phyloP scores from a whole-genome alignment of 2,888 invertebrate species.

The Dryocosmus kuriphilus region DNA sequence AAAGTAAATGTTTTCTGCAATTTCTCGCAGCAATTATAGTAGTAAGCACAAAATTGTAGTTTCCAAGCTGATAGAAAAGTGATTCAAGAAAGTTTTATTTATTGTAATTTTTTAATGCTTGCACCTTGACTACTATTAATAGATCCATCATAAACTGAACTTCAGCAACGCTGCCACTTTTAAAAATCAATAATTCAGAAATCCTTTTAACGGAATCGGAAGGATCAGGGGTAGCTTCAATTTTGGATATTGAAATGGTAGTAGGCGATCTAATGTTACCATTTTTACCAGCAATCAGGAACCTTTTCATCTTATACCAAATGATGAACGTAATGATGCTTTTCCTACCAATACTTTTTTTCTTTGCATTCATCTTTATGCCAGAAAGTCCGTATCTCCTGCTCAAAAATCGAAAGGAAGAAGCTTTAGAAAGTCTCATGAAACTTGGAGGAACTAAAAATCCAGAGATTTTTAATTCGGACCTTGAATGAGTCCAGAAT shows the following conservation, averaged over 20 bases:
- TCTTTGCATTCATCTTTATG: constrained; percentile 81
- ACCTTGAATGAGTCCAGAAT: not conserved
- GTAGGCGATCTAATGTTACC: constrained; percentile 66
- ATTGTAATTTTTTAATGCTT: not conserved
- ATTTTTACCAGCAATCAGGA: constrained; percentile 69
- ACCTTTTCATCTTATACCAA: constrained; percentile 78
- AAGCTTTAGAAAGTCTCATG: constrained; percentile 80
- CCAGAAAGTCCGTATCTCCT: constrained; percentile 84
- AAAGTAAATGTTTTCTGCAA: not conserved
- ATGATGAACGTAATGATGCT: constrained; percentile 79
- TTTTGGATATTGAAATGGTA: constrained; percentile 68
- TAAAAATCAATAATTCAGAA: constrained; percentile 61
- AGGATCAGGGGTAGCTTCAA: constrained; percentile 70
- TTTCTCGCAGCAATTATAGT: not conserved
- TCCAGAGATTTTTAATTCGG: constrained; percentile 71
- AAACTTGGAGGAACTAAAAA: constrained; percentile 78
- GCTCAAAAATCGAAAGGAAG: constrained; percentile 78
- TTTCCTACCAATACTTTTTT: constrained; percentile 80
- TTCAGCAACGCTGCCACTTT: constrained; percentile 68
- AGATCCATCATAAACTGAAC: constrained; percentile 60
- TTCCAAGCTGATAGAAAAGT: not conserved
- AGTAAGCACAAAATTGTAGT: not conserved
- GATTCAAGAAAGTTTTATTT: not conserved
- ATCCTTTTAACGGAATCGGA: constrained; percentile 65
- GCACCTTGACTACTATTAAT: not conserved